A percentile compares a stretch with the other conserved stretches of the same genome.
Conservation (phyloP, 2,888 invertebrate species). For the Dascillus cervinus region DNA sequence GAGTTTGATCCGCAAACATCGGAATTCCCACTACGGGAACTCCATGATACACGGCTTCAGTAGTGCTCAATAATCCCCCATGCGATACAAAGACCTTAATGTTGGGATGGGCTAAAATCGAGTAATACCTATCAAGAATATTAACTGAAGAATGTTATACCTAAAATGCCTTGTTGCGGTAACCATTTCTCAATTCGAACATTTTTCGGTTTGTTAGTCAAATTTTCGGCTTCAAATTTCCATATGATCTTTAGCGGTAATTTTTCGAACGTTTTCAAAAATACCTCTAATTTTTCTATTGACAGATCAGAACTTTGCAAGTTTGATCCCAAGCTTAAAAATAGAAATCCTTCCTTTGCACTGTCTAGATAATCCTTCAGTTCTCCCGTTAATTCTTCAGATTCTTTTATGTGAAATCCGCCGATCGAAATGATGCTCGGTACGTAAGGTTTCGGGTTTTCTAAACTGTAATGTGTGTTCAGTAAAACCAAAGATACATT, state of each 20-base stretch:
- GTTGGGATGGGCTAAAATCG: slow-evolving; percentile 44
- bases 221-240: slow-evolving; percentile 54
- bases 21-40: slow-evolving; percentile 20
- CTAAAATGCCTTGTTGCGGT: slow-evolving; percentile 46
- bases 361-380: slow-evolving; percentile 21
- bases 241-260: slow-evolving; percentile 55
- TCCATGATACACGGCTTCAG: slow-evolving; percentile 44
- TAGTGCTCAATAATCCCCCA: slow-evolving; percentile 49
- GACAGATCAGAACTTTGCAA: slow-evolving; percentile 20
- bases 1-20: slow-evolving; percentile 18
- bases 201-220: slow-evolving; percentile 48
- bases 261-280: slow-evolving; percentile 49
- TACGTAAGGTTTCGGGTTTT: slow-evolving; percentile 26
- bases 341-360: slow-evolving; percentile 24
- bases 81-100: slow-evolving; percentile 51
- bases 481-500: slow-evolving; percentile 26
- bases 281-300: slow-evolving; percentile 23
- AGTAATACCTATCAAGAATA: too few relatives aligned
- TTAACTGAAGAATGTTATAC: too few relatives aligned
- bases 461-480: slow-evolving; percentile 28
- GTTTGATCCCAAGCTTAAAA: slow-evolving; percentile 28
- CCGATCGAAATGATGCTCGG: slow-evolving; percentile 31
- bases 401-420: slow-evolving; percentile 26
- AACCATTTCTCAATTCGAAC: slow-evolving; percentile 55
- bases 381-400: slow-evolving; percentile 14